Evolutionary conservation across 2,113 vertebrate species (phyloP).

Genomic region (Plecotus auritus): DNA sequence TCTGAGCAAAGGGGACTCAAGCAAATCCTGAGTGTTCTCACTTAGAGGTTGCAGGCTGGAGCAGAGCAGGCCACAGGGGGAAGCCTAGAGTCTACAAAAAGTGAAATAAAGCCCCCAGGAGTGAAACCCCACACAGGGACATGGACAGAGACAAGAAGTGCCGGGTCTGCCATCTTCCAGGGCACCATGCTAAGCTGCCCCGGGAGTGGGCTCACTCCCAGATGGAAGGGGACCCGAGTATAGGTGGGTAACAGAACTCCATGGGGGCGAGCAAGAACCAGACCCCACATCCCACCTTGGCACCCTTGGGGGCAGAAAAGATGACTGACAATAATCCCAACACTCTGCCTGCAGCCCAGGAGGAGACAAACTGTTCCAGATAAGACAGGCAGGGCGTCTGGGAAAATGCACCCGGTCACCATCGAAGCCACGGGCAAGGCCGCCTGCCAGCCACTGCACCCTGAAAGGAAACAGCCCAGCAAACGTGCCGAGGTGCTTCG

Average conservation of each 20-base stretch:
- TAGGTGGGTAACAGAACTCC: background rate
- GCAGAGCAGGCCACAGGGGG: background rate
- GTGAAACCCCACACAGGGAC: background rate
- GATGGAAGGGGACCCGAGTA: fast-evolving
- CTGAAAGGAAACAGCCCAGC: background rate
- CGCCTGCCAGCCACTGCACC: background rate
- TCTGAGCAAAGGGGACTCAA: background rate
- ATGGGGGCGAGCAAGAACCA: background rate
- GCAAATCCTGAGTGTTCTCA: background rate
- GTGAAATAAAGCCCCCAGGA: background rate
- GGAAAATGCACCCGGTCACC: background rate
- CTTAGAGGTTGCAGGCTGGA: background rate
- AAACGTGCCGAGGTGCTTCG: background rate
- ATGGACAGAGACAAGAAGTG: background rate
- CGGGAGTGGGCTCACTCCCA: background rate
- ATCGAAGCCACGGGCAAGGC: background rate
- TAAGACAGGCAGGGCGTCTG: background rate
- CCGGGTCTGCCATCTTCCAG: background rate
- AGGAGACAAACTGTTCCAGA: background rate
- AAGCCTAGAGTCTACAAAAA: background rate
- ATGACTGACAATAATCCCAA: background rate
- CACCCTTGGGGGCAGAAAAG: background rate
- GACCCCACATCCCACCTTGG: background rate
- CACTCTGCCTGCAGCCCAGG: background rate
- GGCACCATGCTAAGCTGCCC: background rate